Base-by-base conservation (phyloP, 2,113 vertebrate species). In the Perognathus longimembris region DNA sequence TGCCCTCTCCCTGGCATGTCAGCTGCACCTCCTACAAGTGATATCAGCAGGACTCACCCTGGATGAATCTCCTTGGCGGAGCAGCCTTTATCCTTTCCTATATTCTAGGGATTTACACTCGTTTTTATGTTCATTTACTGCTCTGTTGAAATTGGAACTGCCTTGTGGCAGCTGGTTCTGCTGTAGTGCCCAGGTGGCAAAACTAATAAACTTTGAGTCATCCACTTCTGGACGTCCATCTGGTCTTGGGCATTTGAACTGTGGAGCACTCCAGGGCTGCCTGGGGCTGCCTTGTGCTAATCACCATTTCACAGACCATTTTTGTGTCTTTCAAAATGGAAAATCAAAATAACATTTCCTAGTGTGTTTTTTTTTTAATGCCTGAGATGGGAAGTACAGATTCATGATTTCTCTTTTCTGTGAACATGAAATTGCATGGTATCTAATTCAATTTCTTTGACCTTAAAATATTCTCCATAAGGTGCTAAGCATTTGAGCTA, bases 151-250 rank as follows among this genome's bases (percentile, higher is more conserved):
- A 97, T 91, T 94, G 87, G 81, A 96, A 94, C 94, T 91, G 95
- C 95, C 69, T 95, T 89, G 81, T 94, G 94, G 93, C 96, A 95
- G 95, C 96, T 96, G 96, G 91, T 92, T 95, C 12, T 57, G 77
- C 89, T 96, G 84, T 88, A 94, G 87, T 94, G 84, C 93, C 95
- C 96, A 97, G 95, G 96, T 97, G 96, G 96, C 96, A 93, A 94
- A 94, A 93, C 93, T 97, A 96, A 97, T 97, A 91, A 95, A 94
- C 90, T 96, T 82, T 96, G 96, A 95, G 93, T 96, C 96, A 96
- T 94, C 91, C 84, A 95, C 94, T 97, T 97, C 96, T 96, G 96
- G 94, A 96, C 94, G 77, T 95, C 96, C 96, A 96, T 96, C 96
- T 97, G 96, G 96, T 96, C 94, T 88, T 89, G 69, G 69, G 84